Base-by-base conservation (phyloP, 2,888 invertebrate genomes). In the Brachylomia viminalis region DNA sequence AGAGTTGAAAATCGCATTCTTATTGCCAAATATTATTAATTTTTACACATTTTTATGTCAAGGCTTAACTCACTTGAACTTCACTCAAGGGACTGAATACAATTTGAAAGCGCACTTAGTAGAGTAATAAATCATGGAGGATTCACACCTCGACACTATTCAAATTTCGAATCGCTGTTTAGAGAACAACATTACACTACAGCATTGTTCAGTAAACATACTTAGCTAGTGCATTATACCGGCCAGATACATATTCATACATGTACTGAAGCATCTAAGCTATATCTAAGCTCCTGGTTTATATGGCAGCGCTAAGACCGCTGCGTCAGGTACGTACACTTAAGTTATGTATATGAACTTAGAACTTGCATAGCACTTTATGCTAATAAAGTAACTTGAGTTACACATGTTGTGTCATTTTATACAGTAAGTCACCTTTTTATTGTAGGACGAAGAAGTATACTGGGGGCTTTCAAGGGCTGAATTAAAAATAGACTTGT, bases 371-470 rank as follows among this genome's bases (percentile, higher is more conserved):
- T 70, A 66, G 58, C n/a, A 64, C 69, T 65, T 69, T 79, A 82
- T 82, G 84, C 68, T 65, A 82, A 82, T 79, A 58, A 49, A 71
- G 49, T 68, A 54, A 83, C 80, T 64, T 79, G 74, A 84, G 68
- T 72, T 42, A 72, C 54, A 74, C 27, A 68, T 67, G 13, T 83
- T 67, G 13, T 83, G 79, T 62, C 73, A 71, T 7, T 62, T 59
- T 66, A 56, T 49, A 78, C 49, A 62, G 72, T 15, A 20, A 23
- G 68, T 65, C 65, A 72, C 56, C 49, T 72, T 83, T 83, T 72
- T 80, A 80, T n/a, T 64, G 80, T 52, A 11, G 10, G n/a, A 27
- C 49, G 11, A n/a, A 27, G 56, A 64, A 72, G 13, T 62, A 17
- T 8, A 33, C 6, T 4, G 5, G 42, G 33, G 27, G 15, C 10